Base-by-base conservation (phyloP, 2,888 invertebrate genomes). In the Alloplasta piceator region DNA sequence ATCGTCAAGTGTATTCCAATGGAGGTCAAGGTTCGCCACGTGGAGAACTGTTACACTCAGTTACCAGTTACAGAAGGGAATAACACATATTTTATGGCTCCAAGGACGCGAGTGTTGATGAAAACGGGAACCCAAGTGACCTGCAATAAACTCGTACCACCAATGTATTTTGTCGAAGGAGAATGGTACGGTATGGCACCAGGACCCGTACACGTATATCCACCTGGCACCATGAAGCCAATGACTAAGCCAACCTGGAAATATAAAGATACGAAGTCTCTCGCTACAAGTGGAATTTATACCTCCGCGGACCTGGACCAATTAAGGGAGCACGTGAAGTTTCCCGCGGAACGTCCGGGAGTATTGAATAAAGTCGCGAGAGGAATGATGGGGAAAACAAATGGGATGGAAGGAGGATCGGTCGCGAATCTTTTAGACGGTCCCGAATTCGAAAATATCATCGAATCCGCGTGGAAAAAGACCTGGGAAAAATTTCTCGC, bases 1-100 rank as follows among this genome's bases (percentile, higher is more conserved):
- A 64, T 88, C 0, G 64, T 85, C 36, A 80, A 85, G 67, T 87
- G 86, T 72, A 78, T 84, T 5, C 85, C 86, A 0, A 82, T 80
- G 26, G 63, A 78, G 10, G 85, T 83, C 3, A 70, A 39, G 9
- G 16, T 86, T 10, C 12, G 82, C 46, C 41, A 74, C n/a, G 63
- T 78, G 0, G 60, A 80, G 6, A 72, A 60, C 14, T 87, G 85
- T 43, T 86, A 83, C 43, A 41, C 84, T 9, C 83, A 86, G 75
- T 52, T 88, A 58, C 86, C 86, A 4, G 81, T 87, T 10, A 6
- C 9, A 0, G 9, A 6, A 6, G 39, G 52, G 1, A 73, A 73
- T n/a, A n/a, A n/a, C n/a, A 12, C 38, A 1, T 38, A n/a, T 1
- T 63, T 63, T 14, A 12, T 73, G 5, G 7, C 50, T 5, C 73